Base-by-base conservation (phyloP, 2,888 invertebrate genomes). In the Amblyjoppa fuscipennis region DNA sequence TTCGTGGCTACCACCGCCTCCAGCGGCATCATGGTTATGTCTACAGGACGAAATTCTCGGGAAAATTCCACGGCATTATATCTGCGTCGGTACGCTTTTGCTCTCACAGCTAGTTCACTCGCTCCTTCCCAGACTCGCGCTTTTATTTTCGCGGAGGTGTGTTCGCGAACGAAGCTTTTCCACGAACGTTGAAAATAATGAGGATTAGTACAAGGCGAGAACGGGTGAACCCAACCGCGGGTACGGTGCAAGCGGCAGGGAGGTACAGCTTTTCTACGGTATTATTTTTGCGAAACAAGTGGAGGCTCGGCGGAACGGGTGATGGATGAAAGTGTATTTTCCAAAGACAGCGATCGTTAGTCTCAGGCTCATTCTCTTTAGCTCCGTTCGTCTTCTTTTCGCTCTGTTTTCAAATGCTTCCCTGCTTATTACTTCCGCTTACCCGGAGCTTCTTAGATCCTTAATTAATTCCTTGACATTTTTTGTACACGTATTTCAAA, bases 301-400 rank as follows among this genome's bases (percentile, higher is more conserved):
- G 34, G 73, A 56, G 49, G 66, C 76, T 56, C 59, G 25, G 53
- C 45, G 41, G 31, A 53, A 34, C 45, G 69, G 20, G 70, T 85
- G 85, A 85, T 82, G 81, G 79, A 85, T 79, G 85, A 85, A 79
- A 79, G 75, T 82, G 71, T 71, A 75, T 82, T 75, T 82, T 82
- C 70, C 79, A 76, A 59, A 79, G 82, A 85, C 81, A 70, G 74
- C 68, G 75, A 79, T 82, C 85, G 81, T 85, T 85, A 85, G 64
- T 79, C 66, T 79, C 53, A 31, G 38, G 56, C 56, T 53, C 61
- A 25, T 85, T 81, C 34, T 69, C 78, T 49, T 64, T 53, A n/a
- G 41, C 20, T 31, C 13, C 9, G 51, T 81, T 51, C 38, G 45
- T 45, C 56, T 64, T 31, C 38, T n/a, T 38, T 28, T 61, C 49